Base-by-base conservation (phyloP, 2,888 invertebrate species). In the Vannuccia rotundouncinata region DNA sequence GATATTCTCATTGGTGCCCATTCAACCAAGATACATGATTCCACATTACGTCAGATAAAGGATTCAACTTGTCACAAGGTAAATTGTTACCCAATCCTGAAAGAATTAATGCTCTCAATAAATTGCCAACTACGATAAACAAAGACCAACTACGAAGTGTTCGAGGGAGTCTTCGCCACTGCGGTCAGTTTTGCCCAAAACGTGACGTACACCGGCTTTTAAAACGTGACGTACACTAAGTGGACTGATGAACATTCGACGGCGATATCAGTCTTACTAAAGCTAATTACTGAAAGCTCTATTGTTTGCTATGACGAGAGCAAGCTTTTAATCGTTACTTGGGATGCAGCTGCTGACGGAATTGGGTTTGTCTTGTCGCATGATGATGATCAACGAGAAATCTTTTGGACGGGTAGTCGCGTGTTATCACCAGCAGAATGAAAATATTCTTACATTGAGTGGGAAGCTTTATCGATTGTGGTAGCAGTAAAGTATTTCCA, bases 81-180 rank as follows among this genome's bases (percentile, higher is more conserved):
- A 78, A 78, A 27, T 73, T 78, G n/a, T 29, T 75, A 10, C 79
- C 79, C 1, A 73, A 78, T 75, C 66, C 31, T 29, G 79, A 78
- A 28, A 60, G 73, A 78, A 29, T 78, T 5, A 29, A 78, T 17
- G 59, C 45, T 25, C 29, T 60, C 2, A 25, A 74, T 27, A 78
- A 78, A 22, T n/a, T 78, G 66, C 45, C 45, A 5, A 29, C 17
- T 29, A 25, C 73, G 79, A 73, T 5, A n/a, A 75, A 17, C 27
- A 78, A 78, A 73, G 59, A 78, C 22, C 45, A 78, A 78, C 29
- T 79, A 0, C 31, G 82, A 29, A 28, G 74, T 27, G 82, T 81
- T 28, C 60, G 83, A 13, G 82, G 84, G 0, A 66, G 82, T 13
- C 74, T 66, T 22, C 80, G 82, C 27, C 82, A 82, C 31, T 83